Evolutionary conservation across 2,797 vertebrate species (phyloP).

Genomic region (Delichon dasypus): DNA sequence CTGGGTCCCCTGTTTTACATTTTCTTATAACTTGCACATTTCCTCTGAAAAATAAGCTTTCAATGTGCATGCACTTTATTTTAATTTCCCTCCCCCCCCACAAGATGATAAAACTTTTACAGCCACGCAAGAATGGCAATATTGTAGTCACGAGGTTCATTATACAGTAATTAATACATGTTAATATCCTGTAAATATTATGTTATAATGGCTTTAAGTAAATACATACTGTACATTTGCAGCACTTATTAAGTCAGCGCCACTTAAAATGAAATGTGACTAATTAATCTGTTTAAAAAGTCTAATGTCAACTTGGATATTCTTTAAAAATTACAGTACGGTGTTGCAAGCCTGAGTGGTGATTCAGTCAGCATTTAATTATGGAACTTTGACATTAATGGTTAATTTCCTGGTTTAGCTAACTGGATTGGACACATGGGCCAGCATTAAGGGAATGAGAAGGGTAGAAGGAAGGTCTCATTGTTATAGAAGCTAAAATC

Average conservation of each 20-base stretch:
- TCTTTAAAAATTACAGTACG: conserved; percentile 71
- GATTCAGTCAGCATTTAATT: conserved; percentile 62
- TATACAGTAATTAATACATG: conserved; percentile 77
- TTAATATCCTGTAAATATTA: conserved; percentile 79
- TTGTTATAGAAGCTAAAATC: not conserved
- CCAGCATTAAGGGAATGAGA: conserved; percentile 12
- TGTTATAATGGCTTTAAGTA: conserved; percentile 75
- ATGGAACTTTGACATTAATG: conserved; percentile 41
- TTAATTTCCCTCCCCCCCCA: conserved; percentile 33
- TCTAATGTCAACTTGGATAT: conserved; percentile 67
- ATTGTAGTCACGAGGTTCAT: conserved; percentile 71
- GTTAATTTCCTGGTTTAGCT: conserved; percentile 51
- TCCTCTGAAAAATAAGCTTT: conserved; percentile 73
- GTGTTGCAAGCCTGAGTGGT: not conserved
- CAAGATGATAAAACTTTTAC: conserved; percentile 72
- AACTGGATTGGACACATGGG: conserved; percentile 41
- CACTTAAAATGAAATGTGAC: conserved; percentile 69
- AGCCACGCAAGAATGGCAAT: conserved; percentile 48
- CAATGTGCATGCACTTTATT: conserved; percentile 64
- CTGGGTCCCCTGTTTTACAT: conserved; percentile 62
- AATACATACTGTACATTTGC: conserved; percentile 70
- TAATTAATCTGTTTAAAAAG: conserved; percentile 76
- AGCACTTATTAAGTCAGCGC: conserved; percentile 66
- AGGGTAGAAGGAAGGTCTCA: not conserved
- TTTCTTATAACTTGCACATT: conserved; percentile 67